These are phyloP conservation scores for Gallinago undulata DNA, from an alignment of 2,113 vertebrate genomes.

Conservation along the genomic window DNA sequence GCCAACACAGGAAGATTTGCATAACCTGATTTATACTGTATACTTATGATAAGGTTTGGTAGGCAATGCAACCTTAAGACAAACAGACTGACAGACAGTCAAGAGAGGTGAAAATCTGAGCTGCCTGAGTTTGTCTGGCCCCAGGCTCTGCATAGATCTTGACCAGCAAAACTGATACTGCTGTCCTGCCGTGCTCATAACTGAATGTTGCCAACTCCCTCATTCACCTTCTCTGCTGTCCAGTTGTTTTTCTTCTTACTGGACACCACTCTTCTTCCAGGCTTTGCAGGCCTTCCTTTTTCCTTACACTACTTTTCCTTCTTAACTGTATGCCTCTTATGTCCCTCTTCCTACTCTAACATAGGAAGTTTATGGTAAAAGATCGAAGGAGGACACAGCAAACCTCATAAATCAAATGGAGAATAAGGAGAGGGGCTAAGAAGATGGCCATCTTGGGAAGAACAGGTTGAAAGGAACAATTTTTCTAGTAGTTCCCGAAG, in stretches of 20 bases:
- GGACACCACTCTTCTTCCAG: background rate
- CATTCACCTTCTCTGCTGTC: background rate
- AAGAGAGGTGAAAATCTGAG: background rate
- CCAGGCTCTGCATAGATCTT: background rate
- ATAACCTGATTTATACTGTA: background rate
- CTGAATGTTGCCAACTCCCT: background rate
- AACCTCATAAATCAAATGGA: background rate
- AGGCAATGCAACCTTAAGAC: background rate
- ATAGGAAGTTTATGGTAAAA: background rate
- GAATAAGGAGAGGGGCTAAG: background rate
- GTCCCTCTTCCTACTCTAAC: background rate
- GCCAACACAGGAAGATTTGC: background rate
- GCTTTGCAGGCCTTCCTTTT: background rate
- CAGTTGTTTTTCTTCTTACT: background rate
- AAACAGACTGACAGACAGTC: background rate
- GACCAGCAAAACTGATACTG: background rate
- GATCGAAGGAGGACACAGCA: background rate
- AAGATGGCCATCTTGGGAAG: background rate
- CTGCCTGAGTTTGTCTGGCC: background rate
- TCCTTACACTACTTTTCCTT: background rate
- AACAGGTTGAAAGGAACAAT: background rate
- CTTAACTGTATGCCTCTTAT: accelerated
- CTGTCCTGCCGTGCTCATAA: background rate
- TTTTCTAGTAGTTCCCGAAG: background rate
- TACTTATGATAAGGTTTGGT: background rate